These are phyloP conservation scores for Adelphocoris suturalis DNA, from an alignment of 2,888 invertebrate species.

Conservation along the genomic window DNA sequence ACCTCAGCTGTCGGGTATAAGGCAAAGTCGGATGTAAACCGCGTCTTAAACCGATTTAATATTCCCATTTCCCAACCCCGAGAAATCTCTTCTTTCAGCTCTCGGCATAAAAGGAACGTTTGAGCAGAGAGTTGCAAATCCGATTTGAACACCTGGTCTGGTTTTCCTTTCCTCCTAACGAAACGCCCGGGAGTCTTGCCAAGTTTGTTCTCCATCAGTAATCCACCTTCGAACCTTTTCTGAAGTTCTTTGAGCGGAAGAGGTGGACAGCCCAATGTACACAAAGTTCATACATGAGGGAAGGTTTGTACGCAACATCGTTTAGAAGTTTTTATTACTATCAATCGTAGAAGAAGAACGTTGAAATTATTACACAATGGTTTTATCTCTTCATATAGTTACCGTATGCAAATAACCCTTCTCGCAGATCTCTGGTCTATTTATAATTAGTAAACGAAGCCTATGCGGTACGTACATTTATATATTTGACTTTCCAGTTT, in stretches of 20 bases:
- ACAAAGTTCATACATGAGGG: too few relatives aligned
- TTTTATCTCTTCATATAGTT: too few relatives aligned
- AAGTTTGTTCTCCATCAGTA: neutral
- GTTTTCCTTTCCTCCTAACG: neutral
- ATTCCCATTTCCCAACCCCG: neutral
- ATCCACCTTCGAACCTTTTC: neutral
- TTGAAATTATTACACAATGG: too few relatives aligned
- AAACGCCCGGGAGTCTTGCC: neutral
- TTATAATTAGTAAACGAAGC: too few relatives aligned
- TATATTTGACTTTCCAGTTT: too few relatives aligned
- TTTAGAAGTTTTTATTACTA: too few relatives aligned
- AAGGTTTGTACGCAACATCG: too few relatives aligned
- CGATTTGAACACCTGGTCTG: conserved; percentile 39
- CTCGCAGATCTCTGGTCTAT: too few relatives aligned
- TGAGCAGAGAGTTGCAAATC: conserved; percentile 15
- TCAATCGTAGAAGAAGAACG: too few relatives aligned
- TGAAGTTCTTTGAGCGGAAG: neutral
- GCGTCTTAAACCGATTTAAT: conserved; percentile 12
- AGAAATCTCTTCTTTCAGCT: neutral
- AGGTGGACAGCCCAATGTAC: too few relatives aligned
- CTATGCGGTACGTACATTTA: too few relatives aligned
- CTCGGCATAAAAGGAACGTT: neutral
- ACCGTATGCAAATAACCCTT: too few relatives aligned
- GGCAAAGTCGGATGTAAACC: neutral
- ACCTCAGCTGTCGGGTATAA: neutral